Evolutionary conservation across 2,888 invertebrate genomes (phyloP).

Genomic region (Monoplex corrugatus): DNA sequence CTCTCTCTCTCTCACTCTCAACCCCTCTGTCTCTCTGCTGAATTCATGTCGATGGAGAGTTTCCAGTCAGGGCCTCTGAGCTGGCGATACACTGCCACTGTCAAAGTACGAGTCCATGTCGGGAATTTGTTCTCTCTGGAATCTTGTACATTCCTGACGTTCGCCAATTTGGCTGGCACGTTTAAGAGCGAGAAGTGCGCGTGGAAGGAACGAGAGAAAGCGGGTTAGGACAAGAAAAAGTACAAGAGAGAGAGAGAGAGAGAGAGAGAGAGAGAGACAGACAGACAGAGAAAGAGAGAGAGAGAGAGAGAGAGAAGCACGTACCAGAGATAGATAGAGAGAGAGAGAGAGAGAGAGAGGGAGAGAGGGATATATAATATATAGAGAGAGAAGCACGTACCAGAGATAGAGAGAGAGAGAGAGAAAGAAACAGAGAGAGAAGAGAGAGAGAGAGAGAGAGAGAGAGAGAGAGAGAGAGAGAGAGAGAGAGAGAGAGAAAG

Average conservation of each 20-base stretch:
- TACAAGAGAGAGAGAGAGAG: neutral
- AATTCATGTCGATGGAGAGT: too few relatives aligned
- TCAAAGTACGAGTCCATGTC: too few relatives aligned
- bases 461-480: neutral
- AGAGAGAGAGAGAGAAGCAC: neutral
- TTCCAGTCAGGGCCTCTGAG: too few relatives aligned
- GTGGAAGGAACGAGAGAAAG: neutral
- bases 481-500: neutral
- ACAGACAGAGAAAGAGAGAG: neutral
- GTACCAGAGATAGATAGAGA: neutral
- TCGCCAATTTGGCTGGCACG: too few relatives aligned
- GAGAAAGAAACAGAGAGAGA: neutral
- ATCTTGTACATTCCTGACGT: too few relatives aligned
- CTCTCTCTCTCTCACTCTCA: too few relatives aligned
- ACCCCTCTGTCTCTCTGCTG: too few relatives aligned
- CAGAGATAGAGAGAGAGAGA: neutral
- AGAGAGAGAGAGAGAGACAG: constrained; percentile 9
- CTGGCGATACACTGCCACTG: too few relatives aligned
- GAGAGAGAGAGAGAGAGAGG: neutral
- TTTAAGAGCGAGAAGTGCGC: too few relatives aligned
- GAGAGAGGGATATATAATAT: neutral
- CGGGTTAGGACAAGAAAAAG: neutral
- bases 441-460: neutral
- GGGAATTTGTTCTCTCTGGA: too few relatives aligned
- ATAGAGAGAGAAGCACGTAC: too few relatives aligned